Percentiles rank a stretch among this genome's conserved stretches.
Evolutionary conservation across 2,888 invertebrate species (phyloP).

Genomic region (Cepaea hortensis): DNA sequence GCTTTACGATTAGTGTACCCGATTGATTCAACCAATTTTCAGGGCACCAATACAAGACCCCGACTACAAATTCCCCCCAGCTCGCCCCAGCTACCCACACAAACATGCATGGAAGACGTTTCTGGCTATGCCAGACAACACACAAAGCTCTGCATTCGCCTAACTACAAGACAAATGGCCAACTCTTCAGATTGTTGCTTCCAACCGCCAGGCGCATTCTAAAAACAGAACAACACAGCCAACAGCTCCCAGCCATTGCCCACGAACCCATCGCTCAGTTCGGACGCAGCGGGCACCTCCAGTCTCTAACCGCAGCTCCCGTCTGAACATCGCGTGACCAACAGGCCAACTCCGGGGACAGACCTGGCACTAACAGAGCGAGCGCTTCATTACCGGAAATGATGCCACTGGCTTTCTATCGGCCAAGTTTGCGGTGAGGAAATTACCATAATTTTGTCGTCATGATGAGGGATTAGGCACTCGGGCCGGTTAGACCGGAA

Average conservation of each 20-base stretch:
- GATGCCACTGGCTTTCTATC: neutral
- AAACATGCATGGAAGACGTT: too few species aligned
- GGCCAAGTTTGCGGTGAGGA: neutral
- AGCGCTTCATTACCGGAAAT: constrained; percentile 21
- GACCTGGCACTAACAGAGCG: neutral
- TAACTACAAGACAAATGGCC: too few species aligned
- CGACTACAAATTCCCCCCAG: too few species aligned
- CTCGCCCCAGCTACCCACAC: too few species aligned
- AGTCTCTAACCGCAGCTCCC: neutral
- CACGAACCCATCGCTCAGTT: neutral
- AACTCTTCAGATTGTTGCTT: too few species aligned
- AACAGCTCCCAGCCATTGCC: neutral
- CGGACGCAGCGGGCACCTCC: neutral
- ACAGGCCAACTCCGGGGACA: neutral
- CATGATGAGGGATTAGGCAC: constrained; percentile 22
- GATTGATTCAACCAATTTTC: neutral
- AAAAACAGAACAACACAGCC: neutral
- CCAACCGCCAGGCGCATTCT: too few species aligned
- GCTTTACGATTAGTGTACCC: too few species aligned
- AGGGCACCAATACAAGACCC: too few species aligned
- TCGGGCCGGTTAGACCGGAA: neutral
- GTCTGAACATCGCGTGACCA: constrained; percentile 3
- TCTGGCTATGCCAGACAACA: too few species aligned
- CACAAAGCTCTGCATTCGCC: too few species aligned
- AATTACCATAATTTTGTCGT: constrained; percentile 18